These are phyloP conservation scores for Diaphora mendica DNA, from an alignment of 2,888 invertebrate species.

Conservation along the genomic window DNA sequence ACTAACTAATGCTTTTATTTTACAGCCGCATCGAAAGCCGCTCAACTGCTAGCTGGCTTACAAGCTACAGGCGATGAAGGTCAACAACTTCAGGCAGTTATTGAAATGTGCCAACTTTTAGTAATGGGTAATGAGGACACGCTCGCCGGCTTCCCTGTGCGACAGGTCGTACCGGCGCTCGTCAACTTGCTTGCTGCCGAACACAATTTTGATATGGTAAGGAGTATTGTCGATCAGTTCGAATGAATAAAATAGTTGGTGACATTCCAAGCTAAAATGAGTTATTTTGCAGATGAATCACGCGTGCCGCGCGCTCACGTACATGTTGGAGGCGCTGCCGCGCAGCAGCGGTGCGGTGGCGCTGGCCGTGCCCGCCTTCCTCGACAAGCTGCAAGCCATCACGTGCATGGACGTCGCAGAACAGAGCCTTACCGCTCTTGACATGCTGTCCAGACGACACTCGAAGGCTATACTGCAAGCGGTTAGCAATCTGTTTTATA, in stretches of 20 bases:
- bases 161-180: conserved; percentile 98
- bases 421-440: conserved; percentile 98
- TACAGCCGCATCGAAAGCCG: conserved; percentile 95
- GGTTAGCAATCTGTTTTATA: conserved; percentile 77
- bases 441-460: conserved; percentile 98
- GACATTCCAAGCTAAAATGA: neutral
- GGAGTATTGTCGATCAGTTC: conserved; percentile 27
- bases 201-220: conserved; percentile 98
- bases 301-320: conserved; percentile 98
- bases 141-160: conserved; percentile 98
- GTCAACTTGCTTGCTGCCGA: conserved; percentile 97
- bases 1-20: neutral
- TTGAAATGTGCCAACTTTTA: conserved; percentile 99
- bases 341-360: conserved; percentile 98
- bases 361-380: conserved; percentile 98
- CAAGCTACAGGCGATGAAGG: conserved; percentile 98
- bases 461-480: conserved; percentile 98
- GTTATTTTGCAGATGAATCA: conserved; percentile 93
- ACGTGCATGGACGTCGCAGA: conserved; percentile 99
- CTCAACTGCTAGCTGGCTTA: conserved; percentile 95
- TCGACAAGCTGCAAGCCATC: conserved; percentile 98
- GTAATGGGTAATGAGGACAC: conserved; percentile 99
- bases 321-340: conserved; percentile 99
- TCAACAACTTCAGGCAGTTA: conserved; percentile 97
- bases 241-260: neutral